Percentiles rank a stretch among this genome's conserved stretches.
Conservation (phyloP, 2,113 vertebrate genomes). For the Vicugna pacos region DNA sequence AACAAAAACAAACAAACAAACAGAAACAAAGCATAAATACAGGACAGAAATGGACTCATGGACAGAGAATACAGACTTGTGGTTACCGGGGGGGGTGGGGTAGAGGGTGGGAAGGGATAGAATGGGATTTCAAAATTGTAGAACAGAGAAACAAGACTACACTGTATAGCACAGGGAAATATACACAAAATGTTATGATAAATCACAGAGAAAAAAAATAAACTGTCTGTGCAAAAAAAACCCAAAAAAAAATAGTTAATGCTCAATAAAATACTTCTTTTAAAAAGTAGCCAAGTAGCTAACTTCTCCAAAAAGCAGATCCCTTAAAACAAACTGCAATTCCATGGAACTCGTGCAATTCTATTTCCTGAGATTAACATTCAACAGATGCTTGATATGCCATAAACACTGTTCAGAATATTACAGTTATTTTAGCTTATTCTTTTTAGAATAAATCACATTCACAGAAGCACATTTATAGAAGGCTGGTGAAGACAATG, state of each 20-base stretch:
- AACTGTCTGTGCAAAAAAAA: no score
- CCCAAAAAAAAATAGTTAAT: background rate
- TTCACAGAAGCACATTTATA: slow-evolving; percentile 63
- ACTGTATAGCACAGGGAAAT: no score
- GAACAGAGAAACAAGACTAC: no score
- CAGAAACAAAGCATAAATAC: no score
- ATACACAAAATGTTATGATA: no score
- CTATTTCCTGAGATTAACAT: slow-evolving; percentile 62
- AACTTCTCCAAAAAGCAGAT: background rate
- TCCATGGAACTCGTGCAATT: slow-evolving; percentile 54
- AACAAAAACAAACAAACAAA: no score
- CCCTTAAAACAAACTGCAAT: slow-evolving; percentile 27
- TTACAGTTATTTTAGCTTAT: slow-evolving; percentile 72
- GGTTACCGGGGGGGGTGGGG: no score
- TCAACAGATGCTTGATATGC: slow-evolving; percentile 17
- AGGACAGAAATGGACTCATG: no score
- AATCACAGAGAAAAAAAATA: no score
- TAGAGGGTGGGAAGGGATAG: no score
- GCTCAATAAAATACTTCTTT: background rate
- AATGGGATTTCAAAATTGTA: no score
- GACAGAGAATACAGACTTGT: no score
- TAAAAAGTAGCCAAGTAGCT: background rate
- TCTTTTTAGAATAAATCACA: slow-evolving; percentile 71
- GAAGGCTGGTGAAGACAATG: slow-evolving; percentile 70
- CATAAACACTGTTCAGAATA: slow-evolving; percentile 69